Base-by-base conservation (phyloP, 2,888 invertebrate genomes). In the Parasteatoda lunata region DNA sequence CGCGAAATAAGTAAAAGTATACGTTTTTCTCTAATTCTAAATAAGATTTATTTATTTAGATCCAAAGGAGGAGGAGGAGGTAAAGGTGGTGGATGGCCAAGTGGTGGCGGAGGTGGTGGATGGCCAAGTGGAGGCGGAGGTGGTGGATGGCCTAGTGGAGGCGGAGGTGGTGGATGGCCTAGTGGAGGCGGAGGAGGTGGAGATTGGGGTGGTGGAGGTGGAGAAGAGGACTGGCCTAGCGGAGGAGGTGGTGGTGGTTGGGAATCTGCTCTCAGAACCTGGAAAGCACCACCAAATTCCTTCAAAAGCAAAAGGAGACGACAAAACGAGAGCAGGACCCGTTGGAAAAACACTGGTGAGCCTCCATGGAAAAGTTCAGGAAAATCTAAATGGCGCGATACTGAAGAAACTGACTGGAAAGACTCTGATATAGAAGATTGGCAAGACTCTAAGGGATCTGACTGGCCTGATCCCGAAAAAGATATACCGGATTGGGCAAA, bases 211-310 rank as follows among this genome's bases (percentile, higher is more conserved):
- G 76, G 78, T 64, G 30, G 15, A 3, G 3, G n/a, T 2, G 73
- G 73, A 9, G 54, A 52, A n/a, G 70, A 64, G 11, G 75, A n/a
- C 0, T 64, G 66, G 8, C 66, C 15, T 9, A 13, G 77, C 15
- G 8, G n/a, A 4, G 9, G 59, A 5, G 52, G 72, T 47, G 66
- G 77, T 15, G 84, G 84, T 49, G 84, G 84, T 5, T 77, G 77
- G 69, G 84, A 71, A 49, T 73, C 80, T 5, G 72, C 80, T 13
- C 80, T 73, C 47, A 65, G 72, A 66, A 47, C 64, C 5, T 80
- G 73, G 72, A 49, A 45, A 15, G n/a, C 71, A 1, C 82, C 82
- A 51, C 49, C 48, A 48, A 49, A 5, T 9, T 48, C 76, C 5
- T 13, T 49, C 70, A 70, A 48, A 48, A 15, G 13, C 13, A 49